phyloP scores from a whole-genome alignment of 2,113 vertebrate species.

The Ceyx melanurus region DNA sequence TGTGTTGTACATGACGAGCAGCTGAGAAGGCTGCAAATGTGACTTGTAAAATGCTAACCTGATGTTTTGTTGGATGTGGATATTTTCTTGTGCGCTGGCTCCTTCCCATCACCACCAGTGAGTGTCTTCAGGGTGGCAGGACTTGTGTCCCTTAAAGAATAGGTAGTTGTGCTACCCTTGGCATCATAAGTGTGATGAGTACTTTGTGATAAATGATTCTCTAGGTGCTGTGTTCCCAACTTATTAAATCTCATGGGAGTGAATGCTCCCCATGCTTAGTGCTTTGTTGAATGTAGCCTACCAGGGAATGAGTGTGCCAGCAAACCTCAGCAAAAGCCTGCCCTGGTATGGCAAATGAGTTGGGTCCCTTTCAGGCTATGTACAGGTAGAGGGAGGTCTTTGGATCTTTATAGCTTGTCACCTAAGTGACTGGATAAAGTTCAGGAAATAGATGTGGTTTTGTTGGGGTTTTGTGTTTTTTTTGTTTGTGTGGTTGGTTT shows the following conservation, averaged over 20 bases:
- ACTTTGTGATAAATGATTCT: not conserved
- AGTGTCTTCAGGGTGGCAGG: not conserved
- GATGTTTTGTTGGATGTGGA: not conserved
- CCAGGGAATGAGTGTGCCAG: not conserved
- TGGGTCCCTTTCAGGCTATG: not conserved
- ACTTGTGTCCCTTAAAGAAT: not conserved
- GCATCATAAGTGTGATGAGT: fast-evolving
- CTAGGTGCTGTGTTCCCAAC: not conserved
- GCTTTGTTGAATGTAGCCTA: fast-evolving
- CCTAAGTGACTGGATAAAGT: not conserved
- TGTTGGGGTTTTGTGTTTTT: too few relatives aligned
- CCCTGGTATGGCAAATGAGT: fast-evolving
- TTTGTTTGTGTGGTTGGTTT: too few relatives aligned
- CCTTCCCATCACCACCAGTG: not conserved
- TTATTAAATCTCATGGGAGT: not conserved
- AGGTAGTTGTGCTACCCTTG: not conserved
- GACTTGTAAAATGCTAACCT: not conserved
- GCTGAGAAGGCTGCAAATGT: not conserved
- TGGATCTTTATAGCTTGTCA: not conserved
- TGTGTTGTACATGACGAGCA: not conserved
- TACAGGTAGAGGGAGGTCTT: not conserved
- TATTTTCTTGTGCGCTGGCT: not conserved
- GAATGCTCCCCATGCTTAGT: fast-evolving
- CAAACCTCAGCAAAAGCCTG: not conserved
- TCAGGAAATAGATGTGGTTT: not conserved